phyloP scores from a whole-genome alignment of 1,140 invertebrate genomes.

The Scaptomyza hsui region DNA sequence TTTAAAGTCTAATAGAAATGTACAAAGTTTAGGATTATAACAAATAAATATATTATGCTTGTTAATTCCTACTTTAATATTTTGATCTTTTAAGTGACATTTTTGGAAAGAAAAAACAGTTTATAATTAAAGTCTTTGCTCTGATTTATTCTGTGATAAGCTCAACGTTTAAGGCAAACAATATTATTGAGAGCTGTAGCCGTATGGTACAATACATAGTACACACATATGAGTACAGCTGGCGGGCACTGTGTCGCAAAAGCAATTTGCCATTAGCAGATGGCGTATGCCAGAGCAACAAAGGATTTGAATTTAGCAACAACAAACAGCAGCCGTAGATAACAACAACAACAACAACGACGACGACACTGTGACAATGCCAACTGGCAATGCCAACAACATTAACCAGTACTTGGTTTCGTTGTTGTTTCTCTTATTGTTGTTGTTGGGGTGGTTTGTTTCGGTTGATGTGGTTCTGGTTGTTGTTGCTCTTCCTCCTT shows the following conservation, averaged over 20 bases:
- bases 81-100: no score
- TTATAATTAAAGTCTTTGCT: conserved; percentile 7
- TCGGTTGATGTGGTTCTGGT: conserved; percentile 1
- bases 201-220: background rate
- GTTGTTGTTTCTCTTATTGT: conserved; percentile 14
- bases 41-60: no score
- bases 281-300: conserved; percentile 27
- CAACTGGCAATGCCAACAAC: conserved; percentile 31
- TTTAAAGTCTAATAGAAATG: background rate
- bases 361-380: conserved; percentile 1
- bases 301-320: conserved; percentile 43
- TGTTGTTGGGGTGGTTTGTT: background rate
- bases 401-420: conserved; percentile 37
- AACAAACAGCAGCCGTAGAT: conserved; percentile 8
- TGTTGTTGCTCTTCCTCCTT: conserved; percentile 5
- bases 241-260: conserved; percentile 39
- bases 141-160: conserved; percentile 15
- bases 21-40: background rate
- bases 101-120: background rate
- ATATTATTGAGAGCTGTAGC: conserved; percentile 13
- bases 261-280: conserved; percentile 41
- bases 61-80: no score
- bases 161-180: conserved; percentile 2
- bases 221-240: conserved; percentile 9
- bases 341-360: conserved; percentile 13